phyloP scores from a whole-genome alignment of 2,797 vertebrate genomes.

The Chaenodraco wilsoni region DNA sequence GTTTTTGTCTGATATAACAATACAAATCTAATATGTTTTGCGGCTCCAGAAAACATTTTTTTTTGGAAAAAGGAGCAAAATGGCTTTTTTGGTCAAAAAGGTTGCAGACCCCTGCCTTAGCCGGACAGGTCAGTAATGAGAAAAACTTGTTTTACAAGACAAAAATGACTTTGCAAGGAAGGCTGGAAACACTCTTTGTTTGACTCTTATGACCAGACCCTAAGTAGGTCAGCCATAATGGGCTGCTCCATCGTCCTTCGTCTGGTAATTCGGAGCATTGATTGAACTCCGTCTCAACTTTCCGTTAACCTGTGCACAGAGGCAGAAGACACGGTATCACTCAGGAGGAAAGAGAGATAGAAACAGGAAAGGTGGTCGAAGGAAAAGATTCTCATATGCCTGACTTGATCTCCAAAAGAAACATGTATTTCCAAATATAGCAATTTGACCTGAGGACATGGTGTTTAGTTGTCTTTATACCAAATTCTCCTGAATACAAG shows the following conservation, averaged over 20 bases:
- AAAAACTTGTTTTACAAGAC: constrained; percentile 65
- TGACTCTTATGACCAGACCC: constrained; percentile 51
- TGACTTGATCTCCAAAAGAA: constrained; percentile 57
- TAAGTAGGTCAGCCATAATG: constrained; percentile 77
- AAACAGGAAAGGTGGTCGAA: constrained; percentile 60
- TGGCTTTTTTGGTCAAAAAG: too few relatives aligned
- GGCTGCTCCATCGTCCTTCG: constrained; percentile 58
- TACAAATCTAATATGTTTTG: too few relatives aligned
- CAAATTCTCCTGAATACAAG: constrained; percentile 22
- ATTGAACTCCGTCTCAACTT: constrained; percentile 81
- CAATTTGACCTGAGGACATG: constrained; percentile 38
- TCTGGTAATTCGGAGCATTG: constrained; percentile 76
- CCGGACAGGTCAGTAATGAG: constrained; percentile 60
- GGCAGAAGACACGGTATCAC: constrained; percentile 76
- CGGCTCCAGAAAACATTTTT: too few relatives aligned
- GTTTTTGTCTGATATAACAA: too few relatives aligned
- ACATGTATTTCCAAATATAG: constrained; percentile 64
- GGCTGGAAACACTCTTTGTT: constrained; percentile 54
- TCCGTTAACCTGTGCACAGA: constrained; percentile 73
- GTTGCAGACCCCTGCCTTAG: neutral
- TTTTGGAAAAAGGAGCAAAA: too few relatives aligned
- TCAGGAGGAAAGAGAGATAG: constrained; percentile 60
- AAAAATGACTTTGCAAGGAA: constrained; percentile 51
- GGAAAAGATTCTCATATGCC: constrained; percentile 60
- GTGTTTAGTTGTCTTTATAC: constrained; percentile 45